phyloP scores from a whole-genome alignment of 2,113 vertebrate genomes.

The Nipponia nippon region DNA sequence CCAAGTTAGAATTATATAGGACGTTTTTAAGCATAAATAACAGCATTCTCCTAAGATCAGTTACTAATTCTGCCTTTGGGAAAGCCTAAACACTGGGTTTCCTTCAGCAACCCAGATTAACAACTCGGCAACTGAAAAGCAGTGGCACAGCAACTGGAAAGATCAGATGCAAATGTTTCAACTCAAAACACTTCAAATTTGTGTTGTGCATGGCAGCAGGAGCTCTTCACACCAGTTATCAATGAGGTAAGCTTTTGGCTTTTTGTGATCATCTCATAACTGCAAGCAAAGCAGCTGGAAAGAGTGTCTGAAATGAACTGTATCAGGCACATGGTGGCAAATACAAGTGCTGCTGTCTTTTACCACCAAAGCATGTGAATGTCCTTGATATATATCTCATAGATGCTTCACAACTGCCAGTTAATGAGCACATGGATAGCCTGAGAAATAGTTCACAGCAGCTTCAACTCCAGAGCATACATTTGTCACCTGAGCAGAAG shows the following conservation, averaged over 20 bases:
- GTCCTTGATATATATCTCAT: neutral
- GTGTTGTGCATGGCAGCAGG: neutral
- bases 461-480: neutral
- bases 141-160: neutral
- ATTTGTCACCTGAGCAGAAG: conserved; percentile 7
- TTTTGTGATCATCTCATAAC: neutral
- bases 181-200: neutral
- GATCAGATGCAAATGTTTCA: neutral
- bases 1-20: neutral
- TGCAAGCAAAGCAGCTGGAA: neutral
- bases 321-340: neutral
- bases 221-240: neutral
- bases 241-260: neutral
- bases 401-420: neutral
- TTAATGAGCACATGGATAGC: neutral
- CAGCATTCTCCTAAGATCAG: neutral
- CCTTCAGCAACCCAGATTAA: neutral
- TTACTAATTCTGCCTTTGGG: neutral
- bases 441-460: neutral
- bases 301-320: neutral
- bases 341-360: neutral
- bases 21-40: neutral
- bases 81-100: neutral
- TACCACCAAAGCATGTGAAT: neutral
- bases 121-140: neutral